Evolutionary conservation across 2,888 invertebrate genomes (phyloP), one percentile per base, ranked within the genome.

Genomic region (Lycophotia porphyrea): DNA sequence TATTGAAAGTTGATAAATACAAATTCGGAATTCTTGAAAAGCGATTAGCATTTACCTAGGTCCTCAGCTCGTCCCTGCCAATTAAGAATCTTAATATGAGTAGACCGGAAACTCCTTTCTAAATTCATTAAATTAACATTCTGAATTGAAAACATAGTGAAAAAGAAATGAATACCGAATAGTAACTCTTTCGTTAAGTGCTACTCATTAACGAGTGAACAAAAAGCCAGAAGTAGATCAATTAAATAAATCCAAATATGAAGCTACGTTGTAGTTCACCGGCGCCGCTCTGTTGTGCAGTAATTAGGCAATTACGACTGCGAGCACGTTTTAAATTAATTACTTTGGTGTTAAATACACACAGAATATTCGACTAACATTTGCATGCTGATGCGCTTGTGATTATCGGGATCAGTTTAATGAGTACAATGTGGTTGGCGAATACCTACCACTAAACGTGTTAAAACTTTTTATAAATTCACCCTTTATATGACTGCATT

Each of bases 281-380:
- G 44, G 47, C 24, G 58, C 31, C 55, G 77, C 67, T 78, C 73
- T 85, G 82, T 82, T 85, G 77, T 83, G 73, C 82, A 81, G 78
- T 83, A 83, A 83, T 83, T 83, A 83, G 85, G 73, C 63, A 83
- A 83, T 85, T 83, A 85, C 73, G 68, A 82, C 77, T 68, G 82
- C 58, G 82, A 68, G 77, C 82, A 81, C 82, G 82, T 83, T 83
- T 83, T 85, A 83, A 83, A 83, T 83, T 83, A 81, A 85, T 83
- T 85, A 85, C 71, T 63, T 69, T 61, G 77, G 85, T 83, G 82
- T 83, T 83, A 85, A 83, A 71, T 83, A 85, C 85, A 82, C 64
- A 71, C 82, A 58, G 85, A 85, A 83, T 77, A 81, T 85, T 82
- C 78, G 81, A 77, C 85, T 77, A 77, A 71, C 85, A 83, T 83